Base-by-base conservation (phyloP, 2,888 invertebrate genomes). In the Aphelenchoides bicaudatus region DNA sequence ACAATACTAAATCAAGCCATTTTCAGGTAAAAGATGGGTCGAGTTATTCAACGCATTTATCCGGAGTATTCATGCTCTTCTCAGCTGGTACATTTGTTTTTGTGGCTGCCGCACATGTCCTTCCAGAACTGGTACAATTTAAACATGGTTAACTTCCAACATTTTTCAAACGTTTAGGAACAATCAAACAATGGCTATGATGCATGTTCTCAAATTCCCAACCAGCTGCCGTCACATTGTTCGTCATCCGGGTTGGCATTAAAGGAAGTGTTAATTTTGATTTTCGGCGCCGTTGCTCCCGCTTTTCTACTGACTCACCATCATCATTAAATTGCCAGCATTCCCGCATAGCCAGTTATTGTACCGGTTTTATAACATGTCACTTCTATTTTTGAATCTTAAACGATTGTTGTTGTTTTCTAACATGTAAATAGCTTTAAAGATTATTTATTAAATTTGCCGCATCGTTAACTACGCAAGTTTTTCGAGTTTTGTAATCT, bases 31-130 rank as follows among this genome's bases (percentile, higher is more conserved):
- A 46, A 29, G 59, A 59, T 25, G 57, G 38, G 10, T 37, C 52
- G n/a, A 27, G n/a, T 23, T 88, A 88, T 68, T 88, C 88, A 6
- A 85, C 90, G 48, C 91, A 92, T 79, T 91, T 90, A 1, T 96
- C 96, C 27, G 96, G 90, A 81, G 87, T 96, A 59, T 92, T 96
- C 0, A 93, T 99, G 93, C 82, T 98, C 31, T 98, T 98, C 82
- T 94, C 94, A 39, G 98, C 94, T 0, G 98, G 98, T 0, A 98
- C 98, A 13, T 99, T 98, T 82, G 84, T 98, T 0, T 98, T 96
- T 80, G 98, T 98, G 1, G 92, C 98, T 0, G 96, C 96, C 0
- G 94, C 98, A 0, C 98, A 99, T 80, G 94, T 99, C 0, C 80
- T 99, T 49, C 96, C 98, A 0, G 98, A 99, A 80, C 83, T 98